A percentile compares a stretch with the other conserved stretches of the same genome.
Conservation (phyloP, 2,113 vertebrate genomes). For the Ceyx melanurus region DNA sequence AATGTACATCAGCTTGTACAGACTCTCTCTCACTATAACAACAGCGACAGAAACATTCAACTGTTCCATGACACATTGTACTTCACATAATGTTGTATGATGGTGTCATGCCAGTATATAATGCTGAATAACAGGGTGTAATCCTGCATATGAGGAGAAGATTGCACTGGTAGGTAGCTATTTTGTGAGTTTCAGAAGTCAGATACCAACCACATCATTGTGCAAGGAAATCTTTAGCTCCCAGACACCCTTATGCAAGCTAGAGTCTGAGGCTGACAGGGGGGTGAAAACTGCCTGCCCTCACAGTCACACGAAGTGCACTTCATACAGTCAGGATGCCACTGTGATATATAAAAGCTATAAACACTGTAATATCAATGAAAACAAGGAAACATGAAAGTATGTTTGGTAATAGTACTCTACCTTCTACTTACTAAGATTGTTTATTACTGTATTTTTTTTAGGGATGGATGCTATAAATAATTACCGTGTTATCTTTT, state of each 20-base stretch:
- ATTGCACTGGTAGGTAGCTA: neutral
- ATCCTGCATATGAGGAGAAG: neutral
- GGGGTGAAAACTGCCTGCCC: neutral
- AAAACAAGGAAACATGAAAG: neutral
- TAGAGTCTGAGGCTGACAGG: neutral
- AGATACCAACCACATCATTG: neutral
- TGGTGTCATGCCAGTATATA: neutral
- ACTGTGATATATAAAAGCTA: neutral
- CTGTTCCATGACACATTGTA: neutral
- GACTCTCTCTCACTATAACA: neutral
- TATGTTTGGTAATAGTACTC: neutral
- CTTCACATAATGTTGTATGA: rapidly evolving
- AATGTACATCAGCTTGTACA: neutral
- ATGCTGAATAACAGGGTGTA: neutral
- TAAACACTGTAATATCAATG: neutral
- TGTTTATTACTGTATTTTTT: neutral
- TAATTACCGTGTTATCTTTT: conserved; percentile 60
- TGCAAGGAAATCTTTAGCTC: neutral
- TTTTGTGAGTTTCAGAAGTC: neutral
- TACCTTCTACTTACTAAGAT: neutral
- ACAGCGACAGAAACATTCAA: neutral
- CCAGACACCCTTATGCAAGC: neutral
- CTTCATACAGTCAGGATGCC: neutral
- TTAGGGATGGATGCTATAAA: conserved; percentile 64
- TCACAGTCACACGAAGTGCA: neutral